Base-by-base conservation (phyloP, 2,888 invertebrate genomes). In the Stramonita haemastoma region DNA sequence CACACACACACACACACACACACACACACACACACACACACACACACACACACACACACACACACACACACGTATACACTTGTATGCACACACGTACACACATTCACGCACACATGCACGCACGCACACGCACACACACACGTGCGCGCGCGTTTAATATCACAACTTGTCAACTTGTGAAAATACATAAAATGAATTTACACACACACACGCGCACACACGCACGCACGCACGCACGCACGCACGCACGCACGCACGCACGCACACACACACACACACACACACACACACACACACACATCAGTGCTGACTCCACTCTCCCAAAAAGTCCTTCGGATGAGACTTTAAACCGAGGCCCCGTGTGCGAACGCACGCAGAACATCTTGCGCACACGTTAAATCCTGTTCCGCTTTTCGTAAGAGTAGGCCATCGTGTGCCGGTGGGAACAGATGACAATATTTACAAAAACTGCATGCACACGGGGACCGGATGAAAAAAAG, bases 31-130 rank as follows among this genome's bases (percentile, higher is more conserved):
- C 73, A 4, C 73, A 34, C 79, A 1, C 79, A 79, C 79, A 34
- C 79, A 79, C 79, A 79, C 79, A 34, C 34, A 79, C 79, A 34
- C 79, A 34, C 79, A 79, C 79, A 79, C 79, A 79, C 79, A 79
- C 79, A 34, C 79, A 79, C 79, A 79, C 79, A 34, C 79, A 79
- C 79, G 34, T 34, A 34, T 34, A 79, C 79, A 79, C 34, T 34
- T 4, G 34, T 11, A 79, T 4, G 34, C n/a, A 79, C 34, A 79
- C 13, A 79, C 34, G 34, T 19, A 79, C 34, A 79, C 13, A 79
- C 13, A 79, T 19, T 34, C 34, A 79, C 13, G 13, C 34, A 34
- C 34, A n/a, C 79, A 34, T 22, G 19, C 79, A 17, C 34, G 19
- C 79, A 79, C 32, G 32, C 22, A 26, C n/a, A 26, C 26, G 1